Conservation (phyloP, 2,113 vertebrate genomes). For the Passer montanus region DNA sequence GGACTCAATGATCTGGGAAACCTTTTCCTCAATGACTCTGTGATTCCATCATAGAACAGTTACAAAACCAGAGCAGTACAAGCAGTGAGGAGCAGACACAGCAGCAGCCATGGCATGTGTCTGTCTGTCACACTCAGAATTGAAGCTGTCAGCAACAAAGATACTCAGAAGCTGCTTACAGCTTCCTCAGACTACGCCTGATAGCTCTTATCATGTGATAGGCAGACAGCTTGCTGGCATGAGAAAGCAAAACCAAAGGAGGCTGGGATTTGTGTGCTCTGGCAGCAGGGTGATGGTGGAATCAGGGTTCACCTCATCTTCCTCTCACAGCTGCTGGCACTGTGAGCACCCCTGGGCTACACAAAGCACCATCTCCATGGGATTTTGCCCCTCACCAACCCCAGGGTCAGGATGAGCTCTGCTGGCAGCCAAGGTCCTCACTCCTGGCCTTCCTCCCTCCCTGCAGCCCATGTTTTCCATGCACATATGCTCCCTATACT, state of each 20-base stretch:
- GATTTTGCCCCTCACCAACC: background rate
- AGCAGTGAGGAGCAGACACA: background rate
- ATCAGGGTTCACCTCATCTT: background rate
- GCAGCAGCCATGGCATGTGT: background rate
- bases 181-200: background rate
- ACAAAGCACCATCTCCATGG: background rate
- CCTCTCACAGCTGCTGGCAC: background rate
- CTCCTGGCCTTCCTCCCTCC: background rate
- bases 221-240: background rate
- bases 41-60: background rate
- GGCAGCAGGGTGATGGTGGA: background rate
- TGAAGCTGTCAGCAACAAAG: background rate
- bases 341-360: fast-evolving
- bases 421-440: background rate
- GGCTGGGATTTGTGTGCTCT: background rate
- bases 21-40: background rate
- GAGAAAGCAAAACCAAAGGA: background rate
- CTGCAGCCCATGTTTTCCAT: background rate
- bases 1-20: fast-evolving
- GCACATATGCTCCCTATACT: background rate
- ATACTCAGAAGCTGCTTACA: background rate
- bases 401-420: fast-evolving
- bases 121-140: background rate
- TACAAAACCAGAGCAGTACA: background rate
- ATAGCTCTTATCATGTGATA: background rate